phyloP scores from a whole-genome alignment of 2,797 vertebrate genomes.

The Phoeniculus purpureus region DNA sequence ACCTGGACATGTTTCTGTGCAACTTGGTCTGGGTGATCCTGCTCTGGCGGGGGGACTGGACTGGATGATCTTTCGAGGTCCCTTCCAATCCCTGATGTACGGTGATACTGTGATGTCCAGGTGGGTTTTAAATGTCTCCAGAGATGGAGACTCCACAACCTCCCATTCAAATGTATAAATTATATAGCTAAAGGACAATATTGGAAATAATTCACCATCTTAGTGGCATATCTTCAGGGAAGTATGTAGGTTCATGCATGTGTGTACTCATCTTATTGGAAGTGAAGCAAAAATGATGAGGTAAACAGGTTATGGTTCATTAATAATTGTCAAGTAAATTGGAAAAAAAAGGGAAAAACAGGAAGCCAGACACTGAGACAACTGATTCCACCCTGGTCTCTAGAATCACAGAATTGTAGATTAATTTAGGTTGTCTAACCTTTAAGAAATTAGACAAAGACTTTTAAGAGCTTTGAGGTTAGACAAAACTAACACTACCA shows the following conservation, averaged over 20 bases:
- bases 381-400: neutral
- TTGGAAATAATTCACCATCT: neutral
- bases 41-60: too few relatives aligned
- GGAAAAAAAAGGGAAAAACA: neutral
- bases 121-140: too few relatives aligned
- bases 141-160: too few relatives aligned
- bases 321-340: slow-evolving; percentile 29
- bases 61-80: too few relatives aligned
- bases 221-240: neutral
- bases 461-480: neutral
- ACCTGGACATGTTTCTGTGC: too few relatives aligned
- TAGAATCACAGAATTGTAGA: neutral
- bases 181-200: neutral
- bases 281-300: slow-evolving; percentile 28
- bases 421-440: too few relatives aligned
- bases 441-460: too few relatives aligned
- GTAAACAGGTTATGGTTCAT: slow-evolving; percentile 29
- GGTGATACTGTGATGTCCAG: too few relatives aligned
- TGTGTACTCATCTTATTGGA: neutral
- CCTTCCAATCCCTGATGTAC: too few relatives aligned
- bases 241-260: neutral
- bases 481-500: neutral
- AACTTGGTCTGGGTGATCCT: too few relatives aligned
- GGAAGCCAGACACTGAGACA: neutral
- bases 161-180: neutral